Conservation (phyloP, 2,888 invertebrate species). For the Drosophila lutescens region DNA sequence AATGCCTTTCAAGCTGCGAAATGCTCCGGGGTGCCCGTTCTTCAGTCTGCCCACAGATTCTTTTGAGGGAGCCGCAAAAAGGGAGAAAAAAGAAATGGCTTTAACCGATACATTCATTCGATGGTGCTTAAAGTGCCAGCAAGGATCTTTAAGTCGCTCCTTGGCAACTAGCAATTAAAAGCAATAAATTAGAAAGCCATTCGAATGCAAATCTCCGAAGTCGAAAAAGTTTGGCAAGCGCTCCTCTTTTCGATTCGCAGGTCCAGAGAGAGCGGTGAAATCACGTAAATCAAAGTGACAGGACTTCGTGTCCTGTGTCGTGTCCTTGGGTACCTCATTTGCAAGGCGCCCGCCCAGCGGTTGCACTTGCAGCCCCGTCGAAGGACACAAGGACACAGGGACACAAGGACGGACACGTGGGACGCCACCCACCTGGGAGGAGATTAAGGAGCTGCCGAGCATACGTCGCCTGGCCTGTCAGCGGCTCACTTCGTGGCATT, state of each 20-base stretch:
- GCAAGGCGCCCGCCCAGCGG: constrained; percentile 3
- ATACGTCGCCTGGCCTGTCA: constrained; percentile 61
- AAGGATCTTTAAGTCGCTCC: constrained; percentile 37
- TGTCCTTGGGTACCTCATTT: constrained; percentile 31
- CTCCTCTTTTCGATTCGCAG: constrained; percentile 9
- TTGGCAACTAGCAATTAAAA: constrained; percentile 55
- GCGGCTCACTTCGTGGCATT: constrained; percentile 55
- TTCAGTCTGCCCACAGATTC: constrained; percentile 48
- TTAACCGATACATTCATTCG: constrained; percentile 31
- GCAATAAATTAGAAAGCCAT: constrained; percentile 68
- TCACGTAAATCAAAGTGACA: constrained; percentile 78
- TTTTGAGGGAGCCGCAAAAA: constrained; percentile 43
- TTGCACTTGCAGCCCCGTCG: constrained; percentile 30
- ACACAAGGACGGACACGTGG: constrained; percentile 4
- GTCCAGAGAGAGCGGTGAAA: constrained; percentile 20
- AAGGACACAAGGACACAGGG: constrained; percentile 34
- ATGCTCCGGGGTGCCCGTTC: constrained; percentile 40
- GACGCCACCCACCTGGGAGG: constrained; percentile 25
- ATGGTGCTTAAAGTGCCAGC: constrained; percentile 50
- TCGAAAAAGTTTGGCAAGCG: constrained; percentile 47
- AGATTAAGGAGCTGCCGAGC: constrained; percentile 49
- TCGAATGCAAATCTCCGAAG: constrained; percentile 63
- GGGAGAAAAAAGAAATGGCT: neutral
- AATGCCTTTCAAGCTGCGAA: constrained; percentile 58
- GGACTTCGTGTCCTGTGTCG: constrained; percentile 45